Conservation (phyloP, 2,113 vertebrate genomes). For the Xenopus borealis region DNA sequence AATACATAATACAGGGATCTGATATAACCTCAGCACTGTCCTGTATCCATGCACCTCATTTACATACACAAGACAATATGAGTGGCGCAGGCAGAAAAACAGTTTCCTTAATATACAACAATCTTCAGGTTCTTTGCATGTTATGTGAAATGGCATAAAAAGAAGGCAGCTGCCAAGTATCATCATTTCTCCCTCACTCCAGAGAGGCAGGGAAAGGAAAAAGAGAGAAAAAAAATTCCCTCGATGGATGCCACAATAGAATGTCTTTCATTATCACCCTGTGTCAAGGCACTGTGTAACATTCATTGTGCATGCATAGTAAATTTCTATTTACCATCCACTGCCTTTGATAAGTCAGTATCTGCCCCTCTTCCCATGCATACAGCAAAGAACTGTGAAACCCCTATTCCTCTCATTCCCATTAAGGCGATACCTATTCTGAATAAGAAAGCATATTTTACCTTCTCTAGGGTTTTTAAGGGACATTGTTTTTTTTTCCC, state of each 20-base stretch:
- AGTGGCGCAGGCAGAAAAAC: constrained; percentile 60
- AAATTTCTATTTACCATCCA: constrained; percentile 91
- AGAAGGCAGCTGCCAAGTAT: constrained; percentile 76
- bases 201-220: constrained; percentile 69
- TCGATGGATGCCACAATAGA: constrained; percentile 75
- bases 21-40: constrained; percentile 62
- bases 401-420: constrained; percentile 74
- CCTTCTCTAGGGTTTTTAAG: constrained; percentile 84
- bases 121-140: constrained; percentile 78
- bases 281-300: constrained; percentile 80
- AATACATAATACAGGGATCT: constrained; percentile 65
- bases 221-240: constrained; percentile 65
- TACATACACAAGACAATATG: constrained; percentile 53
- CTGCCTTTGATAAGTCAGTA: constrained; percentile 79
- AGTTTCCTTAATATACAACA: constrained; percentile 71
- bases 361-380: constrained; percentile 67
- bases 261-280: constrained; percentile 81
- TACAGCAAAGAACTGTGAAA: constrained; percentile 59
- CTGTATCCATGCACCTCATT: constrained; percentile 45
- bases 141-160: constrained; percentile 84
- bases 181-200: constrained; percentile 73
- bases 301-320: constrained; percentile 85
- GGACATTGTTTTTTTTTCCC: constrained; percentile 79
- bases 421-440: constrained; percentile 79
- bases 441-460: constrained; percentile 78